phyloP scores from a whole-genome alignment of 2,888 invertebrate species.

The Machimus atricapillus region DNA sequence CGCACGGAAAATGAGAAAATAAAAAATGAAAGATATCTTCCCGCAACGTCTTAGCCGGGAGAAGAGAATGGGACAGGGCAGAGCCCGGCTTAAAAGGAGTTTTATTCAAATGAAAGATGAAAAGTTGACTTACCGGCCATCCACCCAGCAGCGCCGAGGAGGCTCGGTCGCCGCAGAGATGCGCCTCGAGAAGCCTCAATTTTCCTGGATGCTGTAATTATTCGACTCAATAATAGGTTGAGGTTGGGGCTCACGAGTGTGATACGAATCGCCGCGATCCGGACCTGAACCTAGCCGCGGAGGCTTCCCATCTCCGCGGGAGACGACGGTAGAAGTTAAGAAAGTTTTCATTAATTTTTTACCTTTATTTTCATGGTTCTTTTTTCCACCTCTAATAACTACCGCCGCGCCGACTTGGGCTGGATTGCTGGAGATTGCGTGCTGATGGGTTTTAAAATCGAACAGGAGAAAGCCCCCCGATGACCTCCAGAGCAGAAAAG shows the following conservation, averaged over 20 bases:
- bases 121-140: not conserved
- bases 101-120: slow-evolving; percentile 10
- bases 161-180: not conserved
- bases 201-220: slow-evolving; percentile 6
- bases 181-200: not conserved
- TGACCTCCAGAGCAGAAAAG: not conserved
- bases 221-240: not conserved
- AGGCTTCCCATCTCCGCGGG: not conserved
- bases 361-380: not conserved
- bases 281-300: not conserved
- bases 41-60: not conserved
- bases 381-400: not conserved
- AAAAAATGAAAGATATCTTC: not conserved
- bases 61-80: not conserved
- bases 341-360: slow-evolving; percentile 19
- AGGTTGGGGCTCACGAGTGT: not conserved
- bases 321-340: slow-evolving; percentile 2
- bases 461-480: not conserved
- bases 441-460: not conserved
- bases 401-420: not conserved
- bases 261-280: not conserved
- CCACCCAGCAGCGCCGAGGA: not conserved
- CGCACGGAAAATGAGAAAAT: not conserved
- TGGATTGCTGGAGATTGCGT: not conserved
- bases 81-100: not conserved